A percentile compares a stretch with the other conserved stretches of the same genome.
Conservation (phyloP, 2,113 vertebrate species). For the Galemys pyrenaicus region DNA sequence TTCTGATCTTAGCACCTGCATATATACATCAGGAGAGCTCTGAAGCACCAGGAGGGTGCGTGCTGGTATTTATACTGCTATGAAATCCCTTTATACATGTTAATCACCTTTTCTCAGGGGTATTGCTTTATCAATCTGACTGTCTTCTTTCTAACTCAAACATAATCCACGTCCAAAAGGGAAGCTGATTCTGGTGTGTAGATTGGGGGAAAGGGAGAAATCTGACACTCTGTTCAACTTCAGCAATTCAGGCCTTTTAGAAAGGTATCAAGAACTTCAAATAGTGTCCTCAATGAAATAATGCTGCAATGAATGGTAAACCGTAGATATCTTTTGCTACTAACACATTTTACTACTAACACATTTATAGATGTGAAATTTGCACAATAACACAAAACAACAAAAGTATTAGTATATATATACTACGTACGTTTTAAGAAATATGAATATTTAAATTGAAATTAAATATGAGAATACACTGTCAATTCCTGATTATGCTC, state of each 20-base stretch:
- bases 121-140: constrained; percentile 84
- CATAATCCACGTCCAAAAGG: constrained; percentile 70
- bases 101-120: constrained; percentile 88
- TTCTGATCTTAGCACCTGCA: constrained; percentile 79
- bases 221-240: constrained; percentile 81
- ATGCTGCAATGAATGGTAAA: not conserved
- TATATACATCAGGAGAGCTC: constrained; percentile 85
- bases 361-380: not conserved
- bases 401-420: not conserved
- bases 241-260: constrained; percentile 80
- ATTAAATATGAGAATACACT: not conserved
- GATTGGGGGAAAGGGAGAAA: constrained; percentile 81
- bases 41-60: constrained; percentile 85
- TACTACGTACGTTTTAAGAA: not conserved
- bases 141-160: constrained; percentile 83
- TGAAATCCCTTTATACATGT: constrained; percentile 92
- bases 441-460: not conserved
- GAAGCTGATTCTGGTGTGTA: not conserved
- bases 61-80: constrained; percentile 96
- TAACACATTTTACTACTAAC: not conserved
- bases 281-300: constrained; percentile 1
- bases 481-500: not conserved
- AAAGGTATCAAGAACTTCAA: constrained; percentile 66
- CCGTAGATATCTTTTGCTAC: not conserved
- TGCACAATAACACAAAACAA: not conserved